Base-by-base conservation (phyloP, 37 sponge, comb jelly and placozoan species). In the Diacarnus erythraeanus region DNA sequence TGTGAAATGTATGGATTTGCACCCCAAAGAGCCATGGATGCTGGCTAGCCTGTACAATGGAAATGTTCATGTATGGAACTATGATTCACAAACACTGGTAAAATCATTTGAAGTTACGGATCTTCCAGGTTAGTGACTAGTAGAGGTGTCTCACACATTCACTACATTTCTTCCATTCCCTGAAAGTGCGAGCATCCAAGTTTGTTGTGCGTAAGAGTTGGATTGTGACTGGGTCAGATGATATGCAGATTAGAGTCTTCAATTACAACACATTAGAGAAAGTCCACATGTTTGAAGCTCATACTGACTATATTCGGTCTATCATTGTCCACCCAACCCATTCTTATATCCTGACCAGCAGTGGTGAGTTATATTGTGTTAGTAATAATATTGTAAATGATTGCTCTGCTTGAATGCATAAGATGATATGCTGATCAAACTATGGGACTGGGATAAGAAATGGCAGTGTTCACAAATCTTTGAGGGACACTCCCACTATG, bases 201-300 rank as follows among this genome's bases (percentile, higher is more conserved):
- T 98, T 98, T 88, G 94, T 93, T 9, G 96, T 90, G 18, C 77
- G 99, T 22, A 98, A 96, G 81, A 89, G 88, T 41, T 98, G 99
- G 99, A 67, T 98, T 21, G 91, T 98, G 57, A 80, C 96, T 57
- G 99, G 99, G 54, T 90, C 97, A 73, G 99, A 98, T 44, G 99
- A 98, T 83, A 98, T 98, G 96, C 67, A 69, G 31, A 64, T 98
- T 0, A 80, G 96, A 20, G 92, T 95, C 57, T 98, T 85, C 85
- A 98, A 98, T 82, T 98, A 98, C 92, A 98, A 98, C 90, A 98
- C 99, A 1, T 38, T 98, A 86, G 99, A 98, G 83, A 95, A 95
- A 87, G 91, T 92, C 33, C 87, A 93, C 40, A 57, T 86, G 2
- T 95, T 93, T 74, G 99, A 98, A 79, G 99, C 96, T 0, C 99